These are phyloP conservation scores for Stylophora pistillata DNA, from an alignment of 64 coral and sea anemone genomes.

Conservation along the genomic window DNA sequence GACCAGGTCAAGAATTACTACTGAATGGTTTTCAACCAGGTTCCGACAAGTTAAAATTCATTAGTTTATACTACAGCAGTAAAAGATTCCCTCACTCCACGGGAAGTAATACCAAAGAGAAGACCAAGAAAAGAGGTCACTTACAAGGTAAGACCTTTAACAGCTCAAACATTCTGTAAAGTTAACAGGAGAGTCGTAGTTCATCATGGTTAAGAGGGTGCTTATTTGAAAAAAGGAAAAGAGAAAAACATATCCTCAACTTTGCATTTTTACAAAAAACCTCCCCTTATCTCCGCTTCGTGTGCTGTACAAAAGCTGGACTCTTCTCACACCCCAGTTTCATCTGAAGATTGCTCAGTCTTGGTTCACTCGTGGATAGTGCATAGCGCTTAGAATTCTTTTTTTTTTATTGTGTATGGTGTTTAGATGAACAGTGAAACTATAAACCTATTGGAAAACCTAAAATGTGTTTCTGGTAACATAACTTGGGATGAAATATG, in stretches of 20 bases:
- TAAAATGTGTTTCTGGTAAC: too few relatives aligned
- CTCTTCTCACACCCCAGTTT: background rate
- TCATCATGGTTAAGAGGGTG: background rate
- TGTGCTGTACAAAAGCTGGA: too few relatives aligned
- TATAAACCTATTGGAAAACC: slow-evolving; percentile 5
- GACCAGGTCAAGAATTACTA: too few relatives aligned
- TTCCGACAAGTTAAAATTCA: too few relatives aligned
- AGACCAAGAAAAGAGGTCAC: slow-evolving; percentile 17
- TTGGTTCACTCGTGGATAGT: slow-evolving; percentile 8
- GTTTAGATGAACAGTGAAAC: background rate
- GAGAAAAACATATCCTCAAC: background rate
- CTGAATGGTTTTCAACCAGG: too few relatives aligned
- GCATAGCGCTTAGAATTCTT: background rate
- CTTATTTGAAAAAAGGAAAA: background rate
- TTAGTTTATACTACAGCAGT: too few relatives aligned
- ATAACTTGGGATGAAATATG: background rate
- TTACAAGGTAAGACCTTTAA: slow-evolving; percentile 21
- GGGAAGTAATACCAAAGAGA: too few relatives aligned
- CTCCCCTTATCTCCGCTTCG: background rate
- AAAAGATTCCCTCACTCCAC: too few relatives aligned
- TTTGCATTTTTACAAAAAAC: background rate
- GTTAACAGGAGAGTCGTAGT: background rate
- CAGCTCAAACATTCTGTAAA: background rate
- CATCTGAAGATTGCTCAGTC: slow-evolving; percentile 5
- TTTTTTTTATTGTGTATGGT: background rate